phyloP scores from a whole-genome alignment of 2,113 vertebrate genomes.

The Scomber scombrus region DNA sequence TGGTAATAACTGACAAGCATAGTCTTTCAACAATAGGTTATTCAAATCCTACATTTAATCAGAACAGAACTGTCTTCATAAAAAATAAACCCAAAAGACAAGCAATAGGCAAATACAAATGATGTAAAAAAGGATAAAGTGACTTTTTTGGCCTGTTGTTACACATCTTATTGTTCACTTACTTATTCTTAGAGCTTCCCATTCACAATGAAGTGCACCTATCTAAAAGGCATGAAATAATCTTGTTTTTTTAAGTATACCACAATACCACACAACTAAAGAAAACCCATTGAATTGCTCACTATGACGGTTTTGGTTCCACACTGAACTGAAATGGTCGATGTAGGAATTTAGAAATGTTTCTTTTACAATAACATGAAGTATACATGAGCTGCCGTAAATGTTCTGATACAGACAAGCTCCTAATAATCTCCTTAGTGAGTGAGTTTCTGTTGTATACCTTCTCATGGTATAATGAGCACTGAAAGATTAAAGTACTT shows the following conservation, averaged over 20 bases:
- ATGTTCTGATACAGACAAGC: background rate
- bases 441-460: background rate
- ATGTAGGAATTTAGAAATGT: background rate
- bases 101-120: background rate
- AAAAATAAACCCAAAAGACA: background rate
- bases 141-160: background rate
- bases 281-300: background rate
- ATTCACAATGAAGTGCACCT: background rate
- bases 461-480: conserved; percentile 5
- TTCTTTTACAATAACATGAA: background rate
- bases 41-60: background rate
- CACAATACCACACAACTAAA: background rate
- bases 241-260: background rate
- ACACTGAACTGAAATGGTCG: background rate
- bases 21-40: background rate
- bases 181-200: background rate
- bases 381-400: background rate
- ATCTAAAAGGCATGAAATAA: background rate
- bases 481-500: background rate
- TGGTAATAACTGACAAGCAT: background rate
- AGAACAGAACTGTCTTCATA: background rate
- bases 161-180: background rate
- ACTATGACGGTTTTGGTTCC: background rate
- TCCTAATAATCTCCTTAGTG: background rate
- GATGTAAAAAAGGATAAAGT: background rate